These are phyloP conservation scores for Nymphalis io DNA, from an alignment of 1,140 invertebrate species.

Conservation along the genomic window DNA sequence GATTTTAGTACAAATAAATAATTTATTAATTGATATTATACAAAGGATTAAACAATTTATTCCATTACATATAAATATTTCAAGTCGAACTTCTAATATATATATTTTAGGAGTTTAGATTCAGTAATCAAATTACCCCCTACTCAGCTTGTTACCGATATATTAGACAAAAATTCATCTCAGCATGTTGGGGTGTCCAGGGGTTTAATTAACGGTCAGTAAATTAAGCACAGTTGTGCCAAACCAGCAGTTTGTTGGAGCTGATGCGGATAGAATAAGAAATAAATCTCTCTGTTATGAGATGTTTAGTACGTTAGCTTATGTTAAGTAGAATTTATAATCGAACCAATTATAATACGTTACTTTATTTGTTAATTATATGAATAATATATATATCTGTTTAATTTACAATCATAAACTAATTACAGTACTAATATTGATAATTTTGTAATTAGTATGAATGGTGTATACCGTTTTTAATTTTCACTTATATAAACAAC, in stretches of 20 bases:
- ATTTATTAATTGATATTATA: too few species aligned
- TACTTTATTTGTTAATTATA: neutral
- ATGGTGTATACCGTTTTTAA: too few species aligned
- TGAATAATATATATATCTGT: too few species aligned
- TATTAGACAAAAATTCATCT: slow-evolving; percentile 35
- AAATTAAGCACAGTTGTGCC: slow-evolving; percentile 33
- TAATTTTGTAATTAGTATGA: too few species aligned
- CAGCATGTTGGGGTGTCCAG: slow-evolving; percentile 21
- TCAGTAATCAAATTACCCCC: slow-evolving; percentile 15
- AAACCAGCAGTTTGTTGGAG: slow-evolving; percentile 19
- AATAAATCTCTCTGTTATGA: slow-evolving; percentile 11
- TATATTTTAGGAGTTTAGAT: neutral
- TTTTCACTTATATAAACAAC: too few species aligned
- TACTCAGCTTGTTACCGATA: slow-evolving; percentile 14
- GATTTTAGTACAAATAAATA: too few species aligned
- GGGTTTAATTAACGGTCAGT: slow-evolving; percentile 39
- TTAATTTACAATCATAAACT: too few species aligned
- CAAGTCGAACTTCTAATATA: too few species aligned
- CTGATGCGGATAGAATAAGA: slow-evolving; percentile 19
- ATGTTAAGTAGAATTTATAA: neutral
- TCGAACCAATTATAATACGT: neutral
- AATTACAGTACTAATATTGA: too few species aligned
- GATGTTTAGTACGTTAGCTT: slow-evolving; percentile 8
- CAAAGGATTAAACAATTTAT: too few species aligned
- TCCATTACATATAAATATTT: too few species aligned